Percentiles rank a stretch among this genome's conserved stretches.
Conservation (phyloP, 1,140 invertebrate species). For the Reticulitermes speratus region DNA sequence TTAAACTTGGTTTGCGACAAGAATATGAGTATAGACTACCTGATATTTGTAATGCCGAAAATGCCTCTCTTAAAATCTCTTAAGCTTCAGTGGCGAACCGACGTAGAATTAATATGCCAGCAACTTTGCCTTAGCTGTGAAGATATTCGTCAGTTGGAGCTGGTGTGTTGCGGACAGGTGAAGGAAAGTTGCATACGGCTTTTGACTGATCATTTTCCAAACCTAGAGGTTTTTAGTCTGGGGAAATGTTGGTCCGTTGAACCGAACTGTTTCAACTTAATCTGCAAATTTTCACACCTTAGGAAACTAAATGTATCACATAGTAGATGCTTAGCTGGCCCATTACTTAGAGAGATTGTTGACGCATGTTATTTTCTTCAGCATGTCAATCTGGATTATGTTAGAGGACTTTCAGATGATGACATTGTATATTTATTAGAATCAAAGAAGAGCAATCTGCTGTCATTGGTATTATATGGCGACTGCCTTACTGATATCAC, state of each 20-base stretch:
- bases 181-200: neutral
- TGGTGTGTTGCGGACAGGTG: conserved; percentile 20
- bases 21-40: neutral
- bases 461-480: conserved; percentile 30
- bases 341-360: conserved; percentile 15
- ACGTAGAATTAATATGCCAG: conserved; percentile 6
- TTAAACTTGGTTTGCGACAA: neutral
- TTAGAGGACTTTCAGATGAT: conserved; percentile 32
- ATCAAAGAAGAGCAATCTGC: conserved; percentile 12
- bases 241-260: conserved; percentile 33
- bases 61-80: conserved; percentile 4
- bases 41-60: neutral
- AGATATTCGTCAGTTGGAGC: neutral
- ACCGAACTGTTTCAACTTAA: conserved; percentile 23
- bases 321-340: neutral
- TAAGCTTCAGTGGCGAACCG: conserved; percentile 23
- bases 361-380: conserved; percentile 23
- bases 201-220: conserved; percentile 12
- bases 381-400: conserved; percentile 32
- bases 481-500: conserved; percentile 31
- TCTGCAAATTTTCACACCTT: conserved; percentile 22
- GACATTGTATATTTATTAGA: conserved; percentile 28
- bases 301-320: conserved; percentile 21
- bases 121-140: neutral
- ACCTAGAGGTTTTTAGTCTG: conserved; percentile 22